A percentile compares a stretch with the other conserved stretches of the same genome.
Evolutionary conservation across 2,888 invertebrate genomes (phyloP).

Genomic region (Cephus pulcher): DNA sequence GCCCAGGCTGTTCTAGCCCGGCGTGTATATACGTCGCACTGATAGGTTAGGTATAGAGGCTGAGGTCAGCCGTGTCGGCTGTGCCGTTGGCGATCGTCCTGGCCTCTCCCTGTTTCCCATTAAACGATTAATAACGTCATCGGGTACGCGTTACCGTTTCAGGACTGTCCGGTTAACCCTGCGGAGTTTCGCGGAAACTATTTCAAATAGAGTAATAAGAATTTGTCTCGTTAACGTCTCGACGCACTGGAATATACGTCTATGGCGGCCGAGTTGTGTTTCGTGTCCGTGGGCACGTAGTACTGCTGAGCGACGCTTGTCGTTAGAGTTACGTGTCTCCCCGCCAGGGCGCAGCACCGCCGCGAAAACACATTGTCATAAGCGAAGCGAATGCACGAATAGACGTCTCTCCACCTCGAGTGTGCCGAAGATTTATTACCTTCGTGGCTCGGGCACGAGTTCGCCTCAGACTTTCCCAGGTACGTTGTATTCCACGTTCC

Average conservation of each 20-base stretch:
- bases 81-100: constrained; percentile 7
- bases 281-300: background rate
- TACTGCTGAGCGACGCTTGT: background rate
- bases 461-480: constrained; percentile 54
- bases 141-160: constrained; percentile 45
- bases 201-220: background rate
- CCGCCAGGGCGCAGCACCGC: constrained; percentile 7
- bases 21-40: constrained; percentile 20
- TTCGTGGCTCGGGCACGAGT: constrained; percentile 32
- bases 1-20: background rate
- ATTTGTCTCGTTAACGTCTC: background rate
- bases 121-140: constrained; percentile 61
- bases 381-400: constrained; percentile 25
- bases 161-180: background rate
- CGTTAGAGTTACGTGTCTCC: constrained; percentile 11
- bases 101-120: constrained; percentile 41
- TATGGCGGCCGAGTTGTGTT: background rate
- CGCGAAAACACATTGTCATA: constrained; percentile 32
- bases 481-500: constrained; percentile 12
- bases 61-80: constrained; percentile 8
- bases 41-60: constrained; percentile 7
- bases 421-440: constrained; percentile 61
- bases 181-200: constrained; percentile 17
- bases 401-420: constrained; percentile 54
- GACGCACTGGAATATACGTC: background rate